Evolutionary conservation across 2,888 invertebrate species (phyloP), one percentile per base, ranked within the genome.

Genomic region (Cylloceria caligata): DNA sequence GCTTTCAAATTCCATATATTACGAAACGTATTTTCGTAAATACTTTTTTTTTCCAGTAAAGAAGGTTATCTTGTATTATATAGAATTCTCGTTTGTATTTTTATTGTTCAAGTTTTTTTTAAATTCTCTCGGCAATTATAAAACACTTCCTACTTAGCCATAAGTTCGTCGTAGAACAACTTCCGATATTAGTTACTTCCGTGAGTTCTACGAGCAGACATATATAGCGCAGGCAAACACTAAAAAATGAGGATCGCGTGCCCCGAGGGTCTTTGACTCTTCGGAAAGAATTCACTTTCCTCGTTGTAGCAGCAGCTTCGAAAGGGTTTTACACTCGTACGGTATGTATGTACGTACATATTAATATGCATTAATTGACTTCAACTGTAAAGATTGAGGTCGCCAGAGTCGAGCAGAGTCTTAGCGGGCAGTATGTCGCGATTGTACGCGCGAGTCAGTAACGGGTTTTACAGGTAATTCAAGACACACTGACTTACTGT

Each of bases 271-370:
- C 76, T 67, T 55, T 36, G 67, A 45, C 27, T 57, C 34, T 27
- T 60, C 45, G 9, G n/a, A 36, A 39, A 77, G 68, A 81, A 81
- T 77, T 77, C 72, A 77, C 77, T 81, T 81, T 81, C 77, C 67
- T 77, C 52, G 19, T 52, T 21, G 27, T 16, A 34, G 9, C 27
- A 39, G 21, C 11, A 11, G 34, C 68, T 34, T 57, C 24, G 68
- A 60, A 60, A 76, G 57, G 68, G 27, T 39, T 42, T 52, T 24
- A 49, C 36, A 3, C 60, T 36, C 55, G 42, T 64, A 7, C 19
- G 0, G 24, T 60, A 39, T 19, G 57, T 76, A 45, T 67, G 34
- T 34, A n/a, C n/a, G n/a, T n/a, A 55, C 27, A 36, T 64, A 80
- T 76, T 62, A 57, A 80, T 65, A 68, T 52, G 49, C 47, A 75